These are phyloP conservation scores for Seriola aureovittata DNA, from an alignment of 2,113 vertebrate species.

Conservation along the genomic window DNA sequence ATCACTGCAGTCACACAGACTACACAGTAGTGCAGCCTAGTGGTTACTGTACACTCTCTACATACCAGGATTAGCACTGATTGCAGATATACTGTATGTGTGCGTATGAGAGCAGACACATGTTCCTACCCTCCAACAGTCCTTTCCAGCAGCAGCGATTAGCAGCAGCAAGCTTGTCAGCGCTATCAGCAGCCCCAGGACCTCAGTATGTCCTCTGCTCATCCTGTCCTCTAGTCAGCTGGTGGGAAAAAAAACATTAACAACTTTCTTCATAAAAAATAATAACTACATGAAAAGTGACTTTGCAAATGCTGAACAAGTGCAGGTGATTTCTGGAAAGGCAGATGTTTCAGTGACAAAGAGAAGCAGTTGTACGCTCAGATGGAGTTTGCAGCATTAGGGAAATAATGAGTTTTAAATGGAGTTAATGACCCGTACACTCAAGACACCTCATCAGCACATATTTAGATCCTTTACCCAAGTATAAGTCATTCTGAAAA, in stretches of 20 bases:
- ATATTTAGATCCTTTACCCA: neutral
- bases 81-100: neutral
- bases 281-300: constrained; percentile 8
- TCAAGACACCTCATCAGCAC: neutral
- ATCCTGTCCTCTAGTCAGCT: constrained; percentile 42
- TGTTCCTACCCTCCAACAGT: constrained; percentile 69
- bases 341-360: neutral
- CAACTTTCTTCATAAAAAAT: constrained; percentile 17
- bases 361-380: neutral
- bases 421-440: neutral
- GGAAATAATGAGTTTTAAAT: neutral
- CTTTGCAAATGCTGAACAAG: constrained; percentile 29
- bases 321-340: constrained; percentile 3
- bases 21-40: constrained; percentile 47
- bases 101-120: neutral
- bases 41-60: constrained; percentile 13
- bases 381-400: neutral
- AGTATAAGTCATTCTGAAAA: neutral
- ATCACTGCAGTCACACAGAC: neutral
- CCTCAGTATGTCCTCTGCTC: constrained; percentile 45
- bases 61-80: neutral
- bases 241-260: neutral
- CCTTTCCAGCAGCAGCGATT: constrained; percentile 56
- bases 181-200: constrained; percentile 47
- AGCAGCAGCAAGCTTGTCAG: constrained; percentile 49